These are phyloP conservation scores for Selenia dentaria DNA, from an alignment of 2,888 invertebrate species.

Conservation along the genomic window DNA sequence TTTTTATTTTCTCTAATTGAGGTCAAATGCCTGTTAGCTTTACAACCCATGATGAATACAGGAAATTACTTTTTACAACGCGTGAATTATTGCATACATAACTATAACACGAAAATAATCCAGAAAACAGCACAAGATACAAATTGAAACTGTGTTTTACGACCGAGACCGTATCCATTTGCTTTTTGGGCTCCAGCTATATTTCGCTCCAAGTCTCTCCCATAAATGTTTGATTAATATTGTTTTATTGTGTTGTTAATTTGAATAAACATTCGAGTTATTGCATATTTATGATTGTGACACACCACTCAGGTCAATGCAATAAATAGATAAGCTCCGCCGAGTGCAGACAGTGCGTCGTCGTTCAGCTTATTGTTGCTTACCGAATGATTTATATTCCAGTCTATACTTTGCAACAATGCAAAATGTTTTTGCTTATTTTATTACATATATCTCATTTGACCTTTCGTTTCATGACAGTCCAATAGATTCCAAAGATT, in stretches of 20 bases:
- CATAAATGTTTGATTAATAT: constrained; percentile 17
- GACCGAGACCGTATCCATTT: constrained; percentile 26
- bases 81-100: constrained; percentile 41
- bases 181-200: constrained; percentile 19
- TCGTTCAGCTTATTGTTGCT: constrained; percentile 39
- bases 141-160: constrained; percentile 34
- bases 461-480: constrained; percentile 28
- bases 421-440: constrained; percentile 24
- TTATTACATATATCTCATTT: constrained; percentile 17
- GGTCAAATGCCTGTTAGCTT: constrained; percentile 69
- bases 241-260: constrained; percentile 17
- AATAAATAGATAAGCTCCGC: constrained; percentile 42
- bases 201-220: constrained; percentile 15
- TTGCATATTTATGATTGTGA: constrained; percentile 34
- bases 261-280: constrained; percentile 16
- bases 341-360: constrained; percentile 56
- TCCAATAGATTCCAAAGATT: constrained; percentile 32
- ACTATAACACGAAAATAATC: constrained; percentile 38
- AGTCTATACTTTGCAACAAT: constrained; percentile 17
- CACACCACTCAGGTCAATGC: constrained; percentile 35
- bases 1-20: constrained; percentile 73
- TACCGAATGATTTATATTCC: constrained; percentile 20
- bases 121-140: constrained; percentile 33
- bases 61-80: constrained; percentile 54
- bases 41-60: constrained; percentile 53